These are phyloP conservation scores for Charaxes varanes DNA, from an alignment of 1,140 invertebrate species.

Conservation along the genomic window DNA sequence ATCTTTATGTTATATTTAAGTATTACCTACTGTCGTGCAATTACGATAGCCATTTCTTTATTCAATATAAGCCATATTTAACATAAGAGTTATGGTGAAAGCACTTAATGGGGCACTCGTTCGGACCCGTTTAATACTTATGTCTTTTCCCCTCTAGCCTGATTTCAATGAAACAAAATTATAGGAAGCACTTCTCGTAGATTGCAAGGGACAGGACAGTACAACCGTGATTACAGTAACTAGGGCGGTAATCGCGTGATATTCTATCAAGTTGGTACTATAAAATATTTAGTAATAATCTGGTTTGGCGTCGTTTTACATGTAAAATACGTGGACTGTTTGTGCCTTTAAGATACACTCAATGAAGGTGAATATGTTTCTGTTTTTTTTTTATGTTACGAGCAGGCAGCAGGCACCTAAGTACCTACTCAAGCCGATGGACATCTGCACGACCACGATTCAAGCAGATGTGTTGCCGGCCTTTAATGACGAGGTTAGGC, in stretches of 20 bases:
- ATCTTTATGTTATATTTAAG: too few species aligned
- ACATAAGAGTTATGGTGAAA: slow-evolving; percentile 5
- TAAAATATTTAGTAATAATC: slow-evolving; percentile 36
- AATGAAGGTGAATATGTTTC: too few species aligned
- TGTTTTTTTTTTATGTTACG: too few species aligned
- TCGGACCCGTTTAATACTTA: slow-evolving; percentile 23
- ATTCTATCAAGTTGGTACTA: slow-evolving; percentile 37
- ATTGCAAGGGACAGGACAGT: slow-evolving; percentile 29
- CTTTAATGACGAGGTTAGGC: too few species aligned
- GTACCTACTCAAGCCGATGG: too few species aligned
- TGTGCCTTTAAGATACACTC: too few species aligned
- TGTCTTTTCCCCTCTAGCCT: slow-evolving; percentile 30
- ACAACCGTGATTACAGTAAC: slow-evolving; percentile 31
- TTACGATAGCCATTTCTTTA: slow-evolving; percentile 3
- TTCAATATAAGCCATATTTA: slow-evolving; percentile 1
- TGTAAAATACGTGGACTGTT: too few species aligned
- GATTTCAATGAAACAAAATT: slow-evolving; percentile 49
- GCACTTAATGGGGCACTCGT: background rate
- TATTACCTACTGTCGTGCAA: too few species aligned
- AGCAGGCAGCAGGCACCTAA: too few species aligned
- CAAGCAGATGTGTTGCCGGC: too few species aligned
- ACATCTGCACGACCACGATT: too few species aligned
- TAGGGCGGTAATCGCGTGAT: slow-evolving; percentile 36
- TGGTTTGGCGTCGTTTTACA: slow-evolving; percentile 20
- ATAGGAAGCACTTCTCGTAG: slow-evolving; percentile 38